These are phyloP conservation scores for Nothoprocta pentlandii DNA, from an alignment of 2,113 vertebrate genomes.

Conservation along the genomic window DNA sequence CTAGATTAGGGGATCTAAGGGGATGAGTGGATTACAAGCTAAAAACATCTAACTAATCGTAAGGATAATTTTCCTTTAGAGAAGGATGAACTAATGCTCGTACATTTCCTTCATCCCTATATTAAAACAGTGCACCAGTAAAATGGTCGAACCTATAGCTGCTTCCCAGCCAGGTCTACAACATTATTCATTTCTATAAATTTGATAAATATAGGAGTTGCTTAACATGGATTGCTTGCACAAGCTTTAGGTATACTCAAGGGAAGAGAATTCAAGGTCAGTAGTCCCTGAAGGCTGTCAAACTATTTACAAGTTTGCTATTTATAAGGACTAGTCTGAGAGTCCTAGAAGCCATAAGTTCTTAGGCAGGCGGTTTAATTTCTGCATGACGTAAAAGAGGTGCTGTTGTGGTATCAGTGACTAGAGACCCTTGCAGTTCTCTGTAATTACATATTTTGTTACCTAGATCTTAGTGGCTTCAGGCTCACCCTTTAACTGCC, in stretches of 20 bases:
- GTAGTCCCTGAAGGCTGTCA: conserved; percentile 62
- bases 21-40: conserved; percentile 20
- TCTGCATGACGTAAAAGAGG: conserved; percentile 24
- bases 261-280: conserved; percentile 72
- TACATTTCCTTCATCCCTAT: neutral
- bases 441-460: conserved; percentile 28
- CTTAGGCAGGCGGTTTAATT: conserved; percentile 61
- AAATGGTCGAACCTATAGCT: conserved; percentile 40
- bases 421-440: conserved; percentile 10
- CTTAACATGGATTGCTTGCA: conserved; percentile 50
- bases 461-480: conserved; percentile 1
- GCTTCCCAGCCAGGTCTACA: conserved; percentile 44
- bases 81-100: conserved; percentile 27
- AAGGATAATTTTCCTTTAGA: neutral
- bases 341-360: conserved; percentile 66
- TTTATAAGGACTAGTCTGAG: conserved; percentile 75
- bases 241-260: conserved; percentile 41
- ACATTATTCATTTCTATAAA: conserved; percentile 59
- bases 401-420: neutral
- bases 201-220: conserved; percentile 68
- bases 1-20: conserved; percentile 23
- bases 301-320: conserved; percentile 75
- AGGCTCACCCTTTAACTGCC: neutral
- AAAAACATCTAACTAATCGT: conserved; percentile 40
- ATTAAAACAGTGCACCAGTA: neutral